phyloP scores from a whole-genome alignment of 2,888 invertebrate species.

The Cecidostiba fungosa region DNA sequence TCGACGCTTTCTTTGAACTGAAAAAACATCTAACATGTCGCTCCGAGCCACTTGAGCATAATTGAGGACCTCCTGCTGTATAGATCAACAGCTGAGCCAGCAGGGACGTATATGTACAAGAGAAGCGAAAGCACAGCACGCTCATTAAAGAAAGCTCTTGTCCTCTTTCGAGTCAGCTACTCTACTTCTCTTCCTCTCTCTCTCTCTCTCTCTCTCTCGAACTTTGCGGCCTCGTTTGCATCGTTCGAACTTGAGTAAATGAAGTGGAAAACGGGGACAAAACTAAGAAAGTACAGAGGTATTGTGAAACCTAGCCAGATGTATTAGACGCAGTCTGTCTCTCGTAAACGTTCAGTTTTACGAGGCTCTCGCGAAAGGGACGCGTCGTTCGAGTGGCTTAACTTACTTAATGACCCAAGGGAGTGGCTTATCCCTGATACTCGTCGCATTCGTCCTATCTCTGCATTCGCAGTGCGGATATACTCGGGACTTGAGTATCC shows the following conservation, averaged over 20 bases:
- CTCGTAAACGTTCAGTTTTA: constrained; percentile 66
- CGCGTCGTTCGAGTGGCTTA: constrained; percentile 66
- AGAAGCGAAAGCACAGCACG: not conserved
- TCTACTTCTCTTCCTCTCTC: too few species aligned
- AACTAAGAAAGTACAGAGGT: constrained; percentile 43
- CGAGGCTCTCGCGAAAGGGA: constrained; percentile 60
- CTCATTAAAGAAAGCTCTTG: constrained; percentile 5
- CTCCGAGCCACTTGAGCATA: too few species aligned
- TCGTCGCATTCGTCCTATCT: constrained; percentile 5
- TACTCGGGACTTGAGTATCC: not conserved
- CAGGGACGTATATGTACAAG: not conserved
- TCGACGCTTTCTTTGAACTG: too few species aligned
- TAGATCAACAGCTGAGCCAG: not conserved
- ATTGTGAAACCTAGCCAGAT: not conserved
- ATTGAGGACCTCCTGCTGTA: not conserved
- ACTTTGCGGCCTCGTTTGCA: constrained; percentile 1
- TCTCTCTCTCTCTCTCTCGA: not conserved
- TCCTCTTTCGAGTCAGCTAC: not conserved
- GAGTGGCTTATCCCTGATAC: constrained; percentile 64
- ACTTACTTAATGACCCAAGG: constrained; percentile 66
- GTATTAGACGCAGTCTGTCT: constrained; percentile 20
- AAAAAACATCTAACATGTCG: too few species aligned
- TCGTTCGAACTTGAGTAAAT: not conserved
- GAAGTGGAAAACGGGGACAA: not conserved
- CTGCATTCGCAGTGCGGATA: not conserved